Base-by-base conservation (phyloP, 2,888 invertebrate species). In the Drosophila maculinotata region DNA sequence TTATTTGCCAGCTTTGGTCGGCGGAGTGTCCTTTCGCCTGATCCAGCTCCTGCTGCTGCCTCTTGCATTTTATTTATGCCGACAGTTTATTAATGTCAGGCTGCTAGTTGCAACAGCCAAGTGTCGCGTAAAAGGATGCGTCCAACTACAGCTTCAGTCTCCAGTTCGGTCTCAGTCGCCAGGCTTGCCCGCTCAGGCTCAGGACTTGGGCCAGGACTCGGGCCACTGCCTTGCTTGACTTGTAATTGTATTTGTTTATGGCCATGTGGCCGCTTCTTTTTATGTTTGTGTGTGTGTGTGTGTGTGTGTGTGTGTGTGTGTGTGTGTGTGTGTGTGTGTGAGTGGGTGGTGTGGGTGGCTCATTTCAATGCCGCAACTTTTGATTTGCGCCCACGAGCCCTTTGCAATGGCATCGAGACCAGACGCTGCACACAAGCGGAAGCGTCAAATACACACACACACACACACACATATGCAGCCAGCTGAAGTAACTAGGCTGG, bases 71-170 rank as follows among this genome's bases (percentile, higher is more conserved):
- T 86, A 86, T 86, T 86, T 88, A 86, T 89, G 88, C 85, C 72
- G 84, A 86, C 88, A 88, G 89, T 88, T 88, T 88, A 88, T 89
- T 83, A 80, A 89, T 84, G 84, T 82, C 86, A 76, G 69, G 23
- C 41, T 56, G 57, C 75, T 69, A 42, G 63, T 14, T 38, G 39
- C 31, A 51, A 39, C 52, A 23, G 28, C 26, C 36, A 48, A 20
- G 23, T 38, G 20, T 15, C 15, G 41, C 30, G 51, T 38, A 53
- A 62, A 57, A 48, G 67, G 56, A 77, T 60, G 78, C 47, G n/a
- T n/a, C 45, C 35, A 38, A 47, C 44, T 12, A 6, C 42, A 20
- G 20, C 20, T 20, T 20, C 20, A 20, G 20, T 20, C 20, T 20
- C 4, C 4, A 4, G 20, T 20, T 20, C 20, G 20, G 4, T 2